These are phyloP conservation scores for Phanerotoma sp. DNA, from an alignment of 2,888 invertebrate species.

Conservation along the genomic window DNA sequence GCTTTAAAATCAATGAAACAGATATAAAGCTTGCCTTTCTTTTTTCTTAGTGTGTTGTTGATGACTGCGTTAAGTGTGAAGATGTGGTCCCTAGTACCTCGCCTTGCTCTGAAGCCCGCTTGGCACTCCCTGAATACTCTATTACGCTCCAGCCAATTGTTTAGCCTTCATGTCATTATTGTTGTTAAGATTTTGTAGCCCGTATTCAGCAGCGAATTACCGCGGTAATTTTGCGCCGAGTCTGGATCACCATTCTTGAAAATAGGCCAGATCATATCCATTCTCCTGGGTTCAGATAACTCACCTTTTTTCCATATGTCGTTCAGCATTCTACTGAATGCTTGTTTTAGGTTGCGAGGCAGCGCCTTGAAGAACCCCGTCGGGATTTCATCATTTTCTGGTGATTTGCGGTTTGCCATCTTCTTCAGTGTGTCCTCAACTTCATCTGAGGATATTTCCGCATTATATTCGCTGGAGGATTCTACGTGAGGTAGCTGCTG, in stretches of 20 bases:
- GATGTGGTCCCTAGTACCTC: neutral
- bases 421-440: neutral
- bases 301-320: slow-evolving; percentile 6
- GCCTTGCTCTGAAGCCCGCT: neutral
- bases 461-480: neutral
- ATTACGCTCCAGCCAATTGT: neutral
- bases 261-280: slow-evolving; percentile 4
- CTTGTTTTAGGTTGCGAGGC: neutral
- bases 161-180: neutral
- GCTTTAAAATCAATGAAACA: neutral
- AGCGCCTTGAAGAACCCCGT: slow-evolving; percentile 18
- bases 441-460: neutral
- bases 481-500: too few species aligned
- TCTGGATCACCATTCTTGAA: slow-evolving; percentile 2
- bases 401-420: neutral
- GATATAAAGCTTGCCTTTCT: neutral
- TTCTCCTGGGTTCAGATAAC: slow-evolving; percentile 5
- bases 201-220: slow-evolving; percentile 9
- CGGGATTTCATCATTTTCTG: slow-evolving; percentile 15
- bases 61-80: neutral
- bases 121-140: neutral
- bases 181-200: slow-evolving; percentile 6
- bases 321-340: slow-evolving; percentile 1
- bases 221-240: slow-evolving; percentile 5
- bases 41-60: neutral